Evolutionary conservation across 2,797 vertebrate genomes (phyloP).

Genomic region (Phrynocephalus forsythii): DNA sequence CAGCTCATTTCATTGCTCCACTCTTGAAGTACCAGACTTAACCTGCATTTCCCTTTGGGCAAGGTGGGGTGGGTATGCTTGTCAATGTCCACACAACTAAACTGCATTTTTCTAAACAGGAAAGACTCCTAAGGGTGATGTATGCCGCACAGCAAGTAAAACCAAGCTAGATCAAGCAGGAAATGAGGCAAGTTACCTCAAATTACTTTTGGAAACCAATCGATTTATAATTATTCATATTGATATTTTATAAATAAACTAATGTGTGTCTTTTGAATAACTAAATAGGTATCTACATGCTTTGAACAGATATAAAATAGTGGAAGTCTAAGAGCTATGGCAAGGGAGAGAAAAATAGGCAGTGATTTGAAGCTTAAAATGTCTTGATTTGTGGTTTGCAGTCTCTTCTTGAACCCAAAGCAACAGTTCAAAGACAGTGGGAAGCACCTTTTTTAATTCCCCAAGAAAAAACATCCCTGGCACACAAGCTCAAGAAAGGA

Average conservation of each 20-base stretch:
- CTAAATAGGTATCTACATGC: neutral
- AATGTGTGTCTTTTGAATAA: neutral
- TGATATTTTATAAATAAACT: neutral
- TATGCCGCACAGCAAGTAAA: slow-evolving; percentile 30
- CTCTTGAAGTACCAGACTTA: no score
- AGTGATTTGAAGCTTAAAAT: neutral
- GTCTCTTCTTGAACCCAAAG: slow-evolving; percentile 20
- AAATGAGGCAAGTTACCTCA: slow-evolving; percentile 5
- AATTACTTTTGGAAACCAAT: slow-evolving; percentile 26
- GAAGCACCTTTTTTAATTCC: neutral
- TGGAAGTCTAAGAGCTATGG: neutral
- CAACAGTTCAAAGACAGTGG: slow-evolving; percentile 1
- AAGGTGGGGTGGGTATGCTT: neutral
- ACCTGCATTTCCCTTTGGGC: no score
- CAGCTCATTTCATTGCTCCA: no score
- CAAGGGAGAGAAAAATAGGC: neutral
- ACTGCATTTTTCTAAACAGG: slow-evolving; percentile 21
- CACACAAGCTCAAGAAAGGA: slow-evolving; percentile 37
- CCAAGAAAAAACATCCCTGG: slow-evolving; percentile 8
- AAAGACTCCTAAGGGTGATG: slow-evolving; percentile 21
- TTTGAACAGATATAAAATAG: neutral
- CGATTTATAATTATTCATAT: neutral
- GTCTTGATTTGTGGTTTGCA: slow-evolving; percentile 19
- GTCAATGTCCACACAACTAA: neutral
- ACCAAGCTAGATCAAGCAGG: slow-evolving; percentile 10